Percentiles rank a stretch among this genome's conserved stretches.
These are phyloP conservation scores for Amphiura filiformis DNA, from an alignment of 35 echinoderm and acorn worm genomes.

Conservation along the genomic window DNA sequence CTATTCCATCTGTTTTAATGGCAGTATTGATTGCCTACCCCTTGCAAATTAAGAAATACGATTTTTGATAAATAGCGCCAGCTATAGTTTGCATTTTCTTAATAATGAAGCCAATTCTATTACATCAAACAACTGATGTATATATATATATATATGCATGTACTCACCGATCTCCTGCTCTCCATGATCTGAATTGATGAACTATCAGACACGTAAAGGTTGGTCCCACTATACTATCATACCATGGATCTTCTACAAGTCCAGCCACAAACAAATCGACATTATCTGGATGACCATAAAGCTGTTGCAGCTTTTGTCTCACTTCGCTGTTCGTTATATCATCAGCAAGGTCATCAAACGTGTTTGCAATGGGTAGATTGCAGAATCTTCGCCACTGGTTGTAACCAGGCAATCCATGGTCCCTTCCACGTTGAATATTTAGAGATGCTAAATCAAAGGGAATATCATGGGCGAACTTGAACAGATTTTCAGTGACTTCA, in stretches of 20 bases:
- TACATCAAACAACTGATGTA: too few relatives aligned
- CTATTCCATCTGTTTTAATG: too few relatives aligned
- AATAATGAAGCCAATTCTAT: too few relatives aligned
- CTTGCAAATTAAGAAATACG: too few relatives aligned
- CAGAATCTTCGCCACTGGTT: constrained; percentile 67
- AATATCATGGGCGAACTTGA: neutral
- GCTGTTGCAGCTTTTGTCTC: neutral
- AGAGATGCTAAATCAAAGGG: constrained; percentile 73
- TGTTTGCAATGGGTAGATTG: constrained; percentile 13
- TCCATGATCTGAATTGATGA: constrained; percentile 52
- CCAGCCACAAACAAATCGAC: neutral
- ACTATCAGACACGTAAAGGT: constrained; percentile 70
- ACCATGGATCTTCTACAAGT: neutral
- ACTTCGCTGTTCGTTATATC: constrained; percentile 36
- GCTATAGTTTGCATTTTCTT: too few relatives aligned
- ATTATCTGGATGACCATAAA: neutral
- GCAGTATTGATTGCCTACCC: too few relatives aligned
- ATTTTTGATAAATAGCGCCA: too few relatives aligned
- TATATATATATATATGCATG: too few relatives aligned
- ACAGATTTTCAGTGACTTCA: neutral
- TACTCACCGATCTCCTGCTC: constrained; percentile 72
- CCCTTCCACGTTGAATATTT: constrained; percentile 85
- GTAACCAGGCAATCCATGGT: constrained; percentile 79
- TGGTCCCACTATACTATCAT: neutral
- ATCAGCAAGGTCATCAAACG: constrained; percentile 48